Conservation (phyloP, 2,888 invertebrate genomes). For the Cheilosia vernalis region DNA sequence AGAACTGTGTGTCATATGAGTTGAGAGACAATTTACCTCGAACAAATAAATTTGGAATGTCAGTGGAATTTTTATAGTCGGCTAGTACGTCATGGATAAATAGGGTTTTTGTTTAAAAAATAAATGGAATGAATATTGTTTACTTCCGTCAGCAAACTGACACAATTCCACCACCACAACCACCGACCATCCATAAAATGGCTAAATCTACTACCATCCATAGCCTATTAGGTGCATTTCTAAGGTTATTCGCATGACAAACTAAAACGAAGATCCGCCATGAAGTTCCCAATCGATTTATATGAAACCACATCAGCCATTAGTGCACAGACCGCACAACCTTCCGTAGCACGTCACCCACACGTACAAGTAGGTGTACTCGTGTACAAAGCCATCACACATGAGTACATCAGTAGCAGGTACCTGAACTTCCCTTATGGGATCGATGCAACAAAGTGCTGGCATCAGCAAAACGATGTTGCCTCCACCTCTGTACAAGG, state of each 20-base stretch:
- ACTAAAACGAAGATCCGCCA: not conserved
- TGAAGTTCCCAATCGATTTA: conserved; percentile 37
- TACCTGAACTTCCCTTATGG: conserved; percentile 6
- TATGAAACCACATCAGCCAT: conserved; percentile 37
- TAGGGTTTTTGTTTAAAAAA: no score
- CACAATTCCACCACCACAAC: not conserved
- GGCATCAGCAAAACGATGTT: conserved; percentile 24
- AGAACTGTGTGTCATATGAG: no score
- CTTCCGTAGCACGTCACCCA: conserved; percentile 35
- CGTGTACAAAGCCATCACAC: not conserved
- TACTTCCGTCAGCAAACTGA: no score
- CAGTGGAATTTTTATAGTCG: no score
- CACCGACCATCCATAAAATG: not conserved
- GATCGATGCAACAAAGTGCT: conserved; percentile 34
- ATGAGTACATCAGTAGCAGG: not conserved
- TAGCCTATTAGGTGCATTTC: conserved; percentile 16
- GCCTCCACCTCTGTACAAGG: not conserved
- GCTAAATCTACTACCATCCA: not conserved
- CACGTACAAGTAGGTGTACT: not conserved
- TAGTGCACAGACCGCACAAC: conserved; percentile 26
- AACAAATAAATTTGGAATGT: no score
- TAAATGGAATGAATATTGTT: no score
- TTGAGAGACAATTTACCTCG: no score
- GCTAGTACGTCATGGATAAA: no score
- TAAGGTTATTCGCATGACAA: not conserved